Evolutionary conservation across 2,888 invertebrate genomes (phyloP).

Genomic region (Tiliacea citrago): DNA sequence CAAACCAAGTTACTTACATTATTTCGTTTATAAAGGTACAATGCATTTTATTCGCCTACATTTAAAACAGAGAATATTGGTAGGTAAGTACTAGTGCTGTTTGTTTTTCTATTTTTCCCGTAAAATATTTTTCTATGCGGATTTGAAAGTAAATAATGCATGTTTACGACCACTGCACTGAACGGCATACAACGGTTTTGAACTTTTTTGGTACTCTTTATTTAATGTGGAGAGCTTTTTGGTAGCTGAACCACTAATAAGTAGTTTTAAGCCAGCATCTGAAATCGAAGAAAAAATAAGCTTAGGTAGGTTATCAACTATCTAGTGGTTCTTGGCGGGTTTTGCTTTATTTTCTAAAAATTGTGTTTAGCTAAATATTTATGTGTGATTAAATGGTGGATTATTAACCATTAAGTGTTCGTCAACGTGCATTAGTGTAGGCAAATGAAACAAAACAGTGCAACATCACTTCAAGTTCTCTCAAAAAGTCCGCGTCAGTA

Average conservation of each 20-base stretch:
- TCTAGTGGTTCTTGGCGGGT: too few species aligned
- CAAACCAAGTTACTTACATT: slow-evolving; percentile 59
- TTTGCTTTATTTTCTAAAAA: too few species aligned
- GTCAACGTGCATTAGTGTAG: too few species aligned
- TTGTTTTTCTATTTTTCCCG: not conserved
- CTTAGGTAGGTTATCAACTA: too few species aligned
- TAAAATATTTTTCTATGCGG: slow-evolving; percentile 15
- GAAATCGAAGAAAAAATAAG: not conserved
- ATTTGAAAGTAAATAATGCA: slow-evolving; percentile 43
- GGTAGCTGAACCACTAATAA: not conserved
- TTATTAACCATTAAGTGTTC: too few species aligned
- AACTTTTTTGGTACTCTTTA: not conserved
- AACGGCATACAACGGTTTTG: not conserved
- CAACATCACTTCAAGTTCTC: too few species aligned
- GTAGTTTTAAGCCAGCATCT: too few species aligned
- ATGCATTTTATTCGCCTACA: not conserved
- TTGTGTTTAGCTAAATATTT: too few species aligned
- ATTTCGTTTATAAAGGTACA: slow-evolving; percentile 40
- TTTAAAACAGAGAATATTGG: not conserved
- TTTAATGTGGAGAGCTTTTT: not conserved
- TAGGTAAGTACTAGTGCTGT: not conserved
- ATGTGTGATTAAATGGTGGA: too few species aligned
- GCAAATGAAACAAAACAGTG: too few species aligned
- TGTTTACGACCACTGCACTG: slow-evolving; percentile 8
- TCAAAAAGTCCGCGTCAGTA: too few species aligned